Percentiles rank a stretch among this genome's conserved stretches.
Evolutionary conservation across 92 coral and sea anemone genomes (phyloP).

Genomic region (Palythoa heliodiscus): DNA sequence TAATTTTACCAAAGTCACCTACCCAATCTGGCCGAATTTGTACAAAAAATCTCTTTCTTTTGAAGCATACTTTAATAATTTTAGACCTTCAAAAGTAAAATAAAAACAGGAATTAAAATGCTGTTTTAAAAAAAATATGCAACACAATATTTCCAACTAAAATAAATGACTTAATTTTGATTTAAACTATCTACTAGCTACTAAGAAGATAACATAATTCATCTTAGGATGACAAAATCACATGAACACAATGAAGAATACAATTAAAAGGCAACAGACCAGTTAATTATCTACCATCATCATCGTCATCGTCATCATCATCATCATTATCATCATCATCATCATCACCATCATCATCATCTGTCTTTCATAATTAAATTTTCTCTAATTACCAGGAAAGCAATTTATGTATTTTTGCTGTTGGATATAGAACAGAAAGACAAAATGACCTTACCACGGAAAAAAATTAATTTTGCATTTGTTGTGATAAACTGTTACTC

Average conservation of each 20-base stretch:
- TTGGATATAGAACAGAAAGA: not conserved
- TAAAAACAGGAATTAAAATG: not conserved
- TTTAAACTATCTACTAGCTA: too few relatives aligned
- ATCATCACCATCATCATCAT: too few relatives aligned
- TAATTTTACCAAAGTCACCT: conserved; percentile 27
- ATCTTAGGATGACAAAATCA: too few relatives aligned
- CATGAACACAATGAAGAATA: too few relatives aligned
- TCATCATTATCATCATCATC: too few relatives aligned
- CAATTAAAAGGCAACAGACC: too few relatives aligned
- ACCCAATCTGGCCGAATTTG: conserved; percentile 98
- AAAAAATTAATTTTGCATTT: conserved; percentile 94
- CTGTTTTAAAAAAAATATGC: not conserved
- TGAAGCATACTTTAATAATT: conserved; percentile 94
- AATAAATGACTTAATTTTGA: too few relatives aligned
- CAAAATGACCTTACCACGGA: conserved; percentile 77
- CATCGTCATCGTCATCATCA: too few relatives aligned
- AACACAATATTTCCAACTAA: too few relatives aligned
- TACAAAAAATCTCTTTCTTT: conserved; percentile 84
- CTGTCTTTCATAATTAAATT: not conserved
- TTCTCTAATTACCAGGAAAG: not conserved
- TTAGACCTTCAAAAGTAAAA: conserved; percentile 79
- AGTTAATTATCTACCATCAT: too few relatives aligned
- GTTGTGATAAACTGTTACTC: conserved; percentile 92
- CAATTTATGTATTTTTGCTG: not conserved
- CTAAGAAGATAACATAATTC: too few relatives aligned